phyloP scores from a whole-genome alignment of 2,113 vertebrate genomes.

The Periophthalmodon schlosseri region DNA sequence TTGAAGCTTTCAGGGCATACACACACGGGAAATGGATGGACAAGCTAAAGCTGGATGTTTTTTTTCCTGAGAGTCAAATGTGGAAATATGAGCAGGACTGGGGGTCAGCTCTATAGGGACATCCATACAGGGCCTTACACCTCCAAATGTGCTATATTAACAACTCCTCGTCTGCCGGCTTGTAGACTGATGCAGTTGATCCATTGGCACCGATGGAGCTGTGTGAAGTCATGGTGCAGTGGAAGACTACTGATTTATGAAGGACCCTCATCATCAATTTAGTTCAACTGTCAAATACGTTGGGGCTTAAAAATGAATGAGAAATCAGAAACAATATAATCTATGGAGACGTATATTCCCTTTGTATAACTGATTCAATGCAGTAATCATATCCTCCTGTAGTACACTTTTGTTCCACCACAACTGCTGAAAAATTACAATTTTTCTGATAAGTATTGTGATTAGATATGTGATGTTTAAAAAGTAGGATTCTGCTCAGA shows the following conservation, averaged over 20 bases:
- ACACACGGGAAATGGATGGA: too few species aligned
- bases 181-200: not conserved
- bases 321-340: not conserved
- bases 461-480: too few species aligned
- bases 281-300: not conserved
- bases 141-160: not conserved
- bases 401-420: too few species aligned
- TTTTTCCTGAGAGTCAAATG: not conserved
- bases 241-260: not conserved
- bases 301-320: not conserved
- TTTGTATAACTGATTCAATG: too few species aligned
- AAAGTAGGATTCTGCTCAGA: too few species aligned
- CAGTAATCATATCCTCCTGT: too few species aligned
- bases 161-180: not conserved
- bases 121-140: not conserved
- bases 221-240: not conserved
- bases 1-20: too few species aligned
- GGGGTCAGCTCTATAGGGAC: not conserved
- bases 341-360: not conserved
- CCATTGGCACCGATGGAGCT: not conserved
- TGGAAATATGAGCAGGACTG: not conserved
- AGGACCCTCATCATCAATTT: conserved; percentile 11
- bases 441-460: too few species aligned
- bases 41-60: not conserved
- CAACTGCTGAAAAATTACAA: too few species aligned